A percentile compares a stretch with the other conserved stretches of the same genome.
Evolutionary conservation across 2,113 vertebrate genomes (phyloP).

Genomic region (Microtus oregoni): DNA sequence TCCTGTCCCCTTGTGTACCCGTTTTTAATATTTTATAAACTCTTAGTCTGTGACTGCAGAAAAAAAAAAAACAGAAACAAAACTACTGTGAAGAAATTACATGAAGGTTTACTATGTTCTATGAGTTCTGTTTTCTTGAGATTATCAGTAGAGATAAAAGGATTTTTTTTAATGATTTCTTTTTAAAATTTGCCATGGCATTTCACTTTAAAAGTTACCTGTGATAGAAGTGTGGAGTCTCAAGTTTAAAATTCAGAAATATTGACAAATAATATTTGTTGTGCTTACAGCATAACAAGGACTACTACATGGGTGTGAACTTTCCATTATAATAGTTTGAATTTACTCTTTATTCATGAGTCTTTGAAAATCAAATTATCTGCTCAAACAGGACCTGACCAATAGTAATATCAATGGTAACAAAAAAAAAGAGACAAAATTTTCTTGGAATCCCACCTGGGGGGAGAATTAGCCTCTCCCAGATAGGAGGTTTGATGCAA

Average conservation of each 20-base stretch:
- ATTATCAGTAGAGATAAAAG: background rate
- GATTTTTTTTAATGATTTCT: background rate
- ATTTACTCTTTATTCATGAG: background rate
- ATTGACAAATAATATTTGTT: background rate
- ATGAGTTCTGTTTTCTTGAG: background rate
- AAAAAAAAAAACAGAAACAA: no score
- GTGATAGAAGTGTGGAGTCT: no score
- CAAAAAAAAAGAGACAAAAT: background rate
- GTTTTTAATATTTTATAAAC: background rate
- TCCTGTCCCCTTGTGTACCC: background rate
- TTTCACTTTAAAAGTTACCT: background rate
- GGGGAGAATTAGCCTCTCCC: background rate
- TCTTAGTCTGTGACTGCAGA: background rate
- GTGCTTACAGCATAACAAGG: background rate
- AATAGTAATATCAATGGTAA: background rate
- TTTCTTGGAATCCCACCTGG: background rate
- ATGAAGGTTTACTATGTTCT: background rate
- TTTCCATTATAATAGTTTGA: background rate
- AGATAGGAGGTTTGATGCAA: background rate
- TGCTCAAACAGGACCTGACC: rapidly evolving
- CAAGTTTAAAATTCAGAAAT: background rate
- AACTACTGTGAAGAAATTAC: background rate
- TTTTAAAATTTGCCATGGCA: background rate
- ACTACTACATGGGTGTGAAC: background rate
- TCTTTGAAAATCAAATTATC: background rate